Conservation (phyloP, 2,113 vertebrate genomes). For the Lophochroa leadbeateri region DNA sequence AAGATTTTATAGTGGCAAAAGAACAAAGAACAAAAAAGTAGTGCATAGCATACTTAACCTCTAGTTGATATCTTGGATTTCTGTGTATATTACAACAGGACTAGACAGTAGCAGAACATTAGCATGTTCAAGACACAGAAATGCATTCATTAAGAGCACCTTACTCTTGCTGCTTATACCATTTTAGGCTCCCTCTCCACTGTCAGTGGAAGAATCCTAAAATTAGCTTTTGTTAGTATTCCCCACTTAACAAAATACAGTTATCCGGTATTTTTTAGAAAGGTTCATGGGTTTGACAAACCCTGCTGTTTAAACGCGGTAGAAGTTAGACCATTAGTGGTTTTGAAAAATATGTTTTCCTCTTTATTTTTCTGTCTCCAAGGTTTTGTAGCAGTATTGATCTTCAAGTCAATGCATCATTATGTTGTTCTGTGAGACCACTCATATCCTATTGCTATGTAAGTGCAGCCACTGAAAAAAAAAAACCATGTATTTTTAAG, state of each 20-base stretch:
- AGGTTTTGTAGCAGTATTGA: constrained; percentile 70
- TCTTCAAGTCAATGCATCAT: constrained; percentile 68
- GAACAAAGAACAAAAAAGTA: not conserved
- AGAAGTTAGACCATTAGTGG: constrained; percentile 30
- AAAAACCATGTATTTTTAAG: constrained; percentile 43
- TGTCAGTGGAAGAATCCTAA: not conserved
- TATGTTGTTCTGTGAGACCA: constrained; percentile 59
- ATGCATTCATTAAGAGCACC: not conserved
- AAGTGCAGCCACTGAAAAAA: constrained; percentile 12
- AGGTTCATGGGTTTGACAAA: not conserved
- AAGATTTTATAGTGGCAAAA: not conserved
- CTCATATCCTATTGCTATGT: constrained; percentile 52
- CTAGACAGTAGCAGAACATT: not conserved
- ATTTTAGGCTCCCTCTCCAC: not conserved
- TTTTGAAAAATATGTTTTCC: constrained; percentile 40
- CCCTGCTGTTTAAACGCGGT: constrained; percentile 41
- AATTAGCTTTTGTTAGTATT: not conserved
- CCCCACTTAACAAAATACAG: not conserved
- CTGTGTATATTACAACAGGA: not conserved
- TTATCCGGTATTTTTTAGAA: not conserved
- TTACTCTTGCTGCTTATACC: not conserved
- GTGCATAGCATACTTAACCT: not conserved
- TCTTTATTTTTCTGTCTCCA: constrained; percentile 35
- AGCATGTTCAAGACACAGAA: not conserved
- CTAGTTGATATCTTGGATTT: not conserved